Percentiles rank a stretch among this genome's conserved stretches.
phyloP scores from a whole-genome alignment of 1,140 invertebrate species.

The Trinorchestia longiramus region DNA sequence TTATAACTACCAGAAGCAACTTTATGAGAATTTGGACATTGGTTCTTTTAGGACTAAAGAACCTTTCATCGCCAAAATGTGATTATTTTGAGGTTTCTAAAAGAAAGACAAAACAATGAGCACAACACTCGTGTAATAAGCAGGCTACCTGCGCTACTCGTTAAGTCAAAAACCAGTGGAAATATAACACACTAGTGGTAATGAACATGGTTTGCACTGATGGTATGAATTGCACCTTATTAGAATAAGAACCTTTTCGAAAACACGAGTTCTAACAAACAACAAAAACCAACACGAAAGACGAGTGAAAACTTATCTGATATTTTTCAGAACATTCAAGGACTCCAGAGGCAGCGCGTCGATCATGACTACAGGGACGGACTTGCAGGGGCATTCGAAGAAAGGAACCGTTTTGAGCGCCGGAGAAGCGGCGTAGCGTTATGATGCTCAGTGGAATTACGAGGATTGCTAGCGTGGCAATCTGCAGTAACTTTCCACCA shows the following conservation, averaged over 20 bases:
- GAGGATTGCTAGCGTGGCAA: background rate
- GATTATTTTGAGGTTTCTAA: too few species aligned
- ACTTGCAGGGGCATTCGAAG: background rate
- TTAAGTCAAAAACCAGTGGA: too few species aligned
- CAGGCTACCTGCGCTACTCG: too few species aligned
- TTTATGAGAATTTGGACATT: too few species aligned
- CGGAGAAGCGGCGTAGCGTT: background rate
- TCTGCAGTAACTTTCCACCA: slow-evolving; percentile 46
- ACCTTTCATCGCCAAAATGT: too few species aligned
- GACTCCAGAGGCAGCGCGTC: background rate
- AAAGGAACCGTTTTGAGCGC: background rate
- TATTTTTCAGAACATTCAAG: background rate
- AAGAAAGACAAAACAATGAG: too few species aligned
- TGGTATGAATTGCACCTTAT: too few species aligned
- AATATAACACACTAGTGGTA: too few species aligned
- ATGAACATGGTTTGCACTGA: too few species aligned
- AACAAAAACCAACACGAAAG: background rate
- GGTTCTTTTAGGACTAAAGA: too few species aligned
- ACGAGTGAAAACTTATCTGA: background rate
- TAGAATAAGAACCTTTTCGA: background rate
- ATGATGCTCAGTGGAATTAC: background rate
- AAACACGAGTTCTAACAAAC: background rate
- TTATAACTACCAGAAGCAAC: too few species aligned
- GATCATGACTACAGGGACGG: background rate
- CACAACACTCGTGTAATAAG: too few species aligned